Evolutionary conservation across 53 echinoderm and acorn worm species (phyloP), one percentile per base, ranked within the genome.

Genomic region (Temnopleurus reevesii): DNA sequence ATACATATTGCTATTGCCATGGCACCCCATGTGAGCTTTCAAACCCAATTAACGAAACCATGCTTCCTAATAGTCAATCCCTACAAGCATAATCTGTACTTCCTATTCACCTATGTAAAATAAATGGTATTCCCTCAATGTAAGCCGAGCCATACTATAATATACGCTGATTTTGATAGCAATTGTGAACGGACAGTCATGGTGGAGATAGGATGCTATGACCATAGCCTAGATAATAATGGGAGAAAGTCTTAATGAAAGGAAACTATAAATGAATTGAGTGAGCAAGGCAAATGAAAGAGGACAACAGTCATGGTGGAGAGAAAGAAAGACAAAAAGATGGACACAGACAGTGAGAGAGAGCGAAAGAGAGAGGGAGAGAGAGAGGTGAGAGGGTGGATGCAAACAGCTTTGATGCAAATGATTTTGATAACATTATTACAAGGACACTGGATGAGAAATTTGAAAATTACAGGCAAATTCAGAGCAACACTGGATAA

Each of bases 11-110:
- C 19, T 8, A 71, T 41, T 71, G 21, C 71, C 36, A 8, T 71
- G 71, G 41, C 36, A 71, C 41, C 41, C 19, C 21, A 41, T 41
- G 23, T 41, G 18, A 71, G 71, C 71, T 38, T 71, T 19, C 71
- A 71, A 71, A 71, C 71, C 41, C 71, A 12, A 71, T 71, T 71
- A 71, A 71, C 41, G n/a, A 8, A 7, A 21, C 71, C 41, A 71
- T 71, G 19, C 8, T n/a, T 19, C 36, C 19, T 71, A 38, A 71
- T n/a, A 71, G 71, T 41, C 71, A 71, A 41, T 41, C 71, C 23
- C 8, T 21, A 71, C 71, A 71, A 38, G 41, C 71, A 71, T 41
- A 71, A 36, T 63, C 13, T 63, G 30, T 63, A 33, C 30, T 30
- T 63, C 8, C 0, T n/a, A 25, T 26, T 58, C 8, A 5, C 4